Percentiles rank a stretch among this genome's conserved stretches.
Evolutionary conservation across 1,140 invertebrate genomes (phyloP).

Genomic region (Drosophila navojoa): DNA sequence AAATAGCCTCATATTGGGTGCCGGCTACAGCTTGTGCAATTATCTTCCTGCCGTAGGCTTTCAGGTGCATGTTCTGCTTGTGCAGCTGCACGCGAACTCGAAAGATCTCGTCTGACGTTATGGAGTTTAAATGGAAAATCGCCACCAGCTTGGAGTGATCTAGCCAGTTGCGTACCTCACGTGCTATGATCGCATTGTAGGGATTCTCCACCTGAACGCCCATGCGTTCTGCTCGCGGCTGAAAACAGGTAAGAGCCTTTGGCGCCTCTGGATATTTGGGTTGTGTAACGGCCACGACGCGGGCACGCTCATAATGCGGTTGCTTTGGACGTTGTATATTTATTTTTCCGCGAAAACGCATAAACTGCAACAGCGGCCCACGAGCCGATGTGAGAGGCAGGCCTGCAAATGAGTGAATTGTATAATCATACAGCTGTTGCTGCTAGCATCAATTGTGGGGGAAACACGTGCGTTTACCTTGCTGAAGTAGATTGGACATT

Average conservation of each 20-base stretch:
- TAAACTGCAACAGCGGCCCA: conserved; percentile 85
- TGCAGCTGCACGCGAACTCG: conserved; percentile 86
- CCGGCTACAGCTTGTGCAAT: conserved; percentile 86
- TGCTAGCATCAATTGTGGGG: not conserved
- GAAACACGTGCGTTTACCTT: conserved; percentile 13
- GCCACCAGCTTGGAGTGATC: conserved; percentile 88
- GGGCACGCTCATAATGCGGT: conserved; percentile 87
- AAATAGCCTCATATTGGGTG: conserved; percentile 86
- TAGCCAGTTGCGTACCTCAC: conserved; percentile 88
- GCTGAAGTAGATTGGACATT: conserved; percentile 39
- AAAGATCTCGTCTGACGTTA: conserved; percentile 86
- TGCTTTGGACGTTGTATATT: conserved; percentile 89
- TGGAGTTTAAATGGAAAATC: conserved; percentile 89
- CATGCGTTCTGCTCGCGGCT: conserved; percentile 44
- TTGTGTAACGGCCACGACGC: conserved; percentile 86
- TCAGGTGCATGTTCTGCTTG: conserved; percentile 88
- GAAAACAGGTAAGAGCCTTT: conserved; percentile 61
- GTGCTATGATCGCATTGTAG: conserved; percentile 88
- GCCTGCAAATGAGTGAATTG: conserved; percentile 40
- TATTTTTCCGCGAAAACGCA: conserved; percentile 89
- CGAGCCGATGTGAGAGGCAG: conserved; percentile 79
- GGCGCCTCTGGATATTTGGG: conserved; percentile 83
- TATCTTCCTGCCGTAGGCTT: conserved; percentile 86
- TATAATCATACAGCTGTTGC: conserved; percentile 39
- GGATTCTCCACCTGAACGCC: conserved; percentile 85